These are phyloP conservation scores for Microplitis demolitor DNA, from an alignment of 1,140 invertebrate genomes.

Conservation along the genomic window DNA sequence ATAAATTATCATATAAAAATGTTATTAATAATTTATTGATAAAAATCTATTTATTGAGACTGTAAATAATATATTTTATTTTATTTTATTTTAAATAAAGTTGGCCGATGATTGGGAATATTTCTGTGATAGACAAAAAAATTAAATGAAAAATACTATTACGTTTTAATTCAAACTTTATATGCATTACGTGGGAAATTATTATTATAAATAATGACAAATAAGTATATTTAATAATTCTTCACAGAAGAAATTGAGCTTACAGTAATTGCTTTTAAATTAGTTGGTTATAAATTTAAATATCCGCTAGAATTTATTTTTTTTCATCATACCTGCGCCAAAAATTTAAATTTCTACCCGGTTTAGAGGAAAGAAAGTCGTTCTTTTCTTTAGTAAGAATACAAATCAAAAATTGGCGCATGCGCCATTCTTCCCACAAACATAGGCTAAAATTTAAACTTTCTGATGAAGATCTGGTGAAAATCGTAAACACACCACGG, in stretches of 20 bases:
- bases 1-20: slow-evolving; percentile 10
- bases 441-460: too few relatives aligned
- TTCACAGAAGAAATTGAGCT: slow-evolving; percentile 7
- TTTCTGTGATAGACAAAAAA: slow-evolving; percentile 52
- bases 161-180: slow-evolving; percentile 32
- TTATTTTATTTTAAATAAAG: not conserved
- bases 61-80: not conserved
- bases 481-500: too few relatives aligned
- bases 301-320: not conserved
- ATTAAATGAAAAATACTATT: slow-evolving; percentile 38
- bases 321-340: too few relatives aligned
- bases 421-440: too few relatives aligned
- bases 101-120: slow-evolving; percentile 30
- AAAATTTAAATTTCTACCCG: too few relatives aligned
- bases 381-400: too few relatives aligned
- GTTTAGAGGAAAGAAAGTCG: too few relatives aligned
- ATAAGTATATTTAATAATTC: slow-evolving; percentile 28
- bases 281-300: not conserved
- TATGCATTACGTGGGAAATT: slow-evolving; percentile 24
- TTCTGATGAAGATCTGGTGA: too few relatives aligned
- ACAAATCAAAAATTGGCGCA: too few relatives aligned
- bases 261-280: not conserved
- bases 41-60: not conserved
- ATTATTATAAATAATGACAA: slow-evolving; percentile 17
- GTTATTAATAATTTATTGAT: slow-evolving; percentile 21